Evolutionary conservation across 2,888 invertebrate species (phyloP).

Genomic region (Drosophila leonis): DNA sequence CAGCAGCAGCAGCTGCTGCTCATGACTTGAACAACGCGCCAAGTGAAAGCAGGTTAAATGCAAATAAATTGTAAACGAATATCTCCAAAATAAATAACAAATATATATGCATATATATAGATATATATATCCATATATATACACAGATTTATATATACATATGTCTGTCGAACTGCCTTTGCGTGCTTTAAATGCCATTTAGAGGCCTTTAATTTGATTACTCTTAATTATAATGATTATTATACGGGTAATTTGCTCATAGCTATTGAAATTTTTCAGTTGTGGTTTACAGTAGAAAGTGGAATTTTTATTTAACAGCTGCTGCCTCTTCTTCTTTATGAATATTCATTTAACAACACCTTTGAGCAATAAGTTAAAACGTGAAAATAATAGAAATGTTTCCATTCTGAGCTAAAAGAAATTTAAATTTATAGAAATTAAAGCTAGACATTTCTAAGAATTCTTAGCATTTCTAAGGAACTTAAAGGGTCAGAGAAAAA

Average conservation of each 20-base stretch:
- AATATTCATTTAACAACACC: background rate
- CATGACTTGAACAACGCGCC: conserved; percentile 65
- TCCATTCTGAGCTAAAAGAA: background rate
- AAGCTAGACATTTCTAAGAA: too few species aligned
- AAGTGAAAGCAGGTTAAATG: conserved; percentile 84
- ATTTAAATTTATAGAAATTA: too few species aligned
- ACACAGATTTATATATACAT: background rate
- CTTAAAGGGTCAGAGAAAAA: too few species aligned
- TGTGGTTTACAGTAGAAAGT: conserved; percentile 41
- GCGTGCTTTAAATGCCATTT: conserved; percentile 36
- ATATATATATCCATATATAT: background rate
- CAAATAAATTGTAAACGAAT: conserved; percentile 73
- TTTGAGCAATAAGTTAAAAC: background rate
- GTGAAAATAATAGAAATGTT: background rate
- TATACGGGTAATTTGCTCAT: conserved; percentile 54
- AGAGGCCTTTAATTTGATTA: conserved; percentile 66
- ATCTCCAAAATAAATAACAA: conserved; percentile 7
- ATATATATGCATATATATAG: background rate
- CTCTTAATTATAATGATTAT: conserved; percentile 62
- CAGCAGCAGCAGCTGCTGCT: conserved; percentile 49
- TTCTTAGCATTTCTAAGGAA: too few species aligned
- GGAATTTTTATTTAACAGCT: conserved; percentile 8
- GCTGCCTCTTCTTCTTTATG: background rate
- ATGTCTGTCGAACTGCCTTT: background rate
- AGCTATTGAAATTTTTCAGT: conserved; percentile 13